Percentiles rank a stretch among this genome's conserved stretches.
Evolutionary conservation across 2,113 vertebrate species (phyloP).

Genomic region (Percopsis transmontana): DNA sequence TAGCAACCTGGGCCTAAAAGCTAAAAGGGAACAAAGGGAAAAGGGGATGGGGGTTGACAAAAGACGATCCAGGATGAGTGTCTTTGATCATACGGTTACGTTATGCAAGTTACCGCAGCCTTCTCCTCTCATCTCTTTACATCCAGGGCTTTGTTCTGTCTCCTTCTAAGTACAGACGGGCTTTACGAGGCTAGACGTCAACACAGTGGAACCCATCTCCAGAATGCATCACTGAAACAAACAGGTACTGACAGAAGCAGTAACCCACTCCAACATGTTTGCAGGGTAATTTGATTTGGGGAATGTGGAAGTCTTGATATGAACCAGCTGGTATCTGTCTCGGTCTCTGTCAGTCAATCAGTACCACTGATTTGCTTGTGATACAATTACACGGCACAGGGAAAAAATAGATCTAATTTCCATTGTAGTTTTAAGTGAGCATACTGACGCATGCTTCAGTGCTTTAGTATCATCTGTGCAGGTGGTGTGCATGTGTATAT

Average conservation of each 20-base stretch:
- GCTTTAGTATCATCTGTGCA: background rate
- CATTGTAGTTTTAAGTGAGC: too few relatives aligned
- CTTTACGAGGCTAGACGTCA: background rate
- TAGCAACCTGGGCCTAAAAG: conserved; percentile 38
- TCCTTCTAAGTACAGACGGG: conserved; percentile 35
- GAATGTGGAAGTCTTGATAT: conserved; percentile 2
- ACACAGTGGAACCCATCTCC: background rate
- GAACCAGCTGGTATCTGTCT: background rate
- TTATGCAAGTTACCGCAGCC: conserved; percentile 37
- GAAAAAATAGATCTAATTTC: background rate
- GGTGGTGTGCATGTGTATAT: background rate
- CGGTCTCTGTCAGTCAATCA: background rate
- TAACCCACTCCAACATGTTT: background rate
- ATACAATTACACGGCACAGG: background rate
- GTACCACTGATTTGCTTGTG: background rate
- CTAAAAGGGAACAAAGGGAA: conserved; percentile 42
- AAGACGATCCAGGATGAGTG: conserved; percentile 29
- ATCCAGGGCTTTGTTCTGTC: conserved; percentile 23
- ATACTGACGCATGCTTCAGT: too few relatives aligned
- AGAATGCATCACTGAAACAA: conserved; percentile 10
- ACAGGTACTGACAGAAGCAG: conserved; percentile 1
- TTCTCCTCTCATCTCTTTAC: conserved; percentile 51
- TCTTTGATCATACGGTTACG: conserved; percentile 66
- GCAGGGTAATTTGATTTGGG: conserved; percentile 5
- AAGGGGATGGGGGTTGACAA: conserved; percentile 42